phyloP scores from a whole-genome alignment of 2,113 vertebrate species.

The Tachysurus vachellii region DNA sequence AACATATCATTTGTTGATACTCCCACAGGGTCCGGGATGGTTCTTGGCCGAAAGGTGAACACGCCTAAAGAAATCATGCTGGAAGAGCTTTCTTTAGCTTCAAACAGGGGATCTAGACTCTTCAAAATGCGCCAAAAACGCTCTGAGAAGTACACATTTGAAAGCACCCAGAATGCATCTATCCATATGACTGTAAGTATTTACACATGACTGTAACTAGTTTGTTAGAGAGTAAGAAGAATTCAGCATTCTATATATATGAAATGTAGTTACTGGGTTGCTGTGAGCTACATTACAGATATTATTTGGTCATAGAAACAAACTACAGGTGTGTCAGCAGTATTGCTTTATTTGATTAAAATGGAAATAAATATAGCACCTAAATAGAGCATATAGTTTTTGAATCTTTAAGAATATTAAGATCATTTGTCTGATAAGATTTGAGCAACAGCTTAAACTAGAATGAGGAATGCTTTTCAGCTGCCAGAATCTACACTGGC shows the following conservation, averaged over 20 bases:
- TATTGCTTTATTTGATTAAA: neutral
- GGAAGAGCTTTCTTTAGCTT: conserved; percentile 87
- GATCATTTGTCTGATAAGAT: neutral
- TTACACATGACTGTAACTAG: too few relatives aligned
- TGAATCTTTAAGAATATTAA: neutral
- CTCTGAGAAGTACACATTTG: conserved; percentile 94
- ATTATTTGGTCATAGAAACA: neutral
- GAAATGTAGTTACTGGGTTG: too few relatives aligned
- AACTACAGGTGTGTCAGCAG: neutral
- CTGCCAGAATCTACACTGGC: neutral
- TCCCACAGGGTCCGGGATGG: conserved; percentile 77
- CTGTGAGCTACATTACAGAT: neutral
- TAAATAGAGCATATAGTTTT: neutral
- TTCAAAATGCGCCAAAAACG: conserved; percentile 95
- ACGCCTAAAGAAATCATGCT: conserved; percentile 94
- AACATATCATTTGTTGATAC: neutral
- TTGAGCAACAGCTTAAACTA: neutral
- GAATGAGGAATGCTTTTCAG: neutral
- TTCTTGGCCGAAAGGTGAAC: conserved; percentile 90
- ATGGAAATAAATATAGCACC: neutral
- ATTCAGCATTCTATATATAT: neutral
- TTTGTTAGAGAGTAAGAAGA: neutral
- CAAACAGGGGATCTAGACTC: conserved; percentile 90
- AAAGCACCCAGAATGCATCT: conserved; percentile 81
- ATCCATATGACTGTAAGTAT: conserved; percentile 82